A percentile compares a stretch with the other conserved stretches of the same genome.
Conservation (phyloP, 2,113 vertebrate genomes). For the Cricetomys ansorgei region DNA sequence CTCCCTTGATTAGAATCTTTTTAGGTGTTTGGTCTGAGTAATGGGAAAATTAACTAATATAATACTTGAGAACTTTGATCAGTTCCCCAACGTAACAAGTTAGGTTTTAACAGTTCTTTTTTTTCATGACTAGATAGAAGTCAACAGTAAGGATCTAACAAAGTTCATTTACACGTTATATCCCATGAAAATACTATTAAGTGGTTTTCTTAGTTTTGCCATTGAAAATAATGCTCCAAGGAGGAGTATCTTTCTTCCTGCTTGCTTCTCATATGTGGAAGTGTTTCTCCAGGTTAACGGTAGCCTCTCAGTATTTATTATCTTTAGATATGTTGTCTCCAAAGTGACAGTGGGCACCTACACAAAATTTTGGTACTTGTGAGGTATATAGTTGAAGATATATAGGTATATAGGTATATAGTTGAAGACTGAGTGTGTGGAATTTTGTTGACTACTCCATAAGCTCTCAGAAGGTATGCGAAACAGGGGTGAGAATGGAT, state of each 20-base stretch:
- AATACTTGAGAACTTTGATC: background rate
- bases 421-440: background rate
- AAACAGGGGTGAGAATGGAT: background rate
- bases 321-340: background rate
- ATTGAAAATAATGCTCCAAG: background rate
- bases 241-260: background rate
- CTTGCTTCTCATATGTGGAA: background rate
- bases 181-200: background rate
- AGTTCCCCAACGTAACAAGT: background rate
- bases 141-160: background rate
- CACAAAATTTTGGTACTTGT: background rate
- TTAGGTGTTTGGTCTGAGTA: background rate
- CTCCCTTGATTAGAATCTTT: background rate
- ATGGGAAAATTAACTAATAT: background rate
- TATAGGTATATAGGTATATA: too few species aligned
- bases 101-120: background rate
- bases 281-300: background rate
- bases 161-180: background rate
- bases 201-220: background rate
- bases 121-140: background rate
- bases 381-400: background rate
- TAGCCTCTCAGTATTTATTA: background rate
- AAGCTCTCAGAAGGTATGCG: background rate
- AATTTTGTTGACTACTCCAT: background rate
- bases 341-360: background rate